Base-by-base conservation (phyloP, 35 echinoderm and acorn worm species). In the Stichopus chloronotus region DNA sequence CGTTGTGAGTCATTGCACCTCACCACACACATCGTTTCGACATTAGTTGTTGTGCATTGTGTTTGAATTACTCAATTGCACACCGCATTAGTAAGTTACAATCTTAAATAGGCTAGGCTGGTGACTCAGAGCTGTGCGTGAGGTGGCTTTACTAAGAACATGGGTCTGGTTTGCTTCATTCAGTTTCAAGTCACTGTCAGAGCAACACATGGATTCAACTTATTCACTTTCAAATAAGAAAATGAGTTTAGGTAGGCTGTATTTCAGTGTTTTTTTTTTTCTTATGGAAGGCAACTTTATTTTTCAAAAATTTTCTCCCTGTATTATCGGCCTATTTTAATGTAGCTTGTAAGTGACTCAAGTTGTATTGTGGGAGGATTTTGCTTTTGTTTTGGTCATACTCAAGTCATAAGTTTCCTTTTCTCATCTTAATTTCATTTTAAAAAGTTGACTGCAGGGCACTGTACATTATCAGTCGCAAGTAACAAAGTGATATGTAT, bases 231-330 rank as follows among this genome's bases (percentile, higher is more conserved):
- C 82, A 85, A 56, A 85, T 58, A 85, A 53, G 82, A 85, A 58
- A 85, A 85, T 85, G 82, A 85, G 82, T 85, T 85, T 85, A 58
- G 82, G 82, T 85, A 85, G 17, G 82, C 55, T 85, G 30, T 43
- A 3, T 43, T 43, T 3, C 0, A 43, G 30, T 43, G 30, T 43
- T 43, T 43, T 43, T 43, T 43, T 43, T 43, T 43, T 43, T 43
- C 65, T n/a, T 71, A 71, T 11, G 65, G 11, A 13, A 71, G 65
- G 65, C 65, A 71, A 13, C 2, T 71, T 71, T 71, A 71, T 71
- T 13, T 71, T 71, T 43, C 30, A 3, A 43, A 43, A 43, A 43
- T 1, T 43, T 43, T 43, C 3, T 3, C 3, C 30, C 30, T 43
- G 30, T 43, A 43, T 3, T 43, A 43, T 43, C 30, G 30, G 3